Base-by-base conservation (phyloP, 2,113 vertebrate species). In the Neogobius melanostomus region DNA sequence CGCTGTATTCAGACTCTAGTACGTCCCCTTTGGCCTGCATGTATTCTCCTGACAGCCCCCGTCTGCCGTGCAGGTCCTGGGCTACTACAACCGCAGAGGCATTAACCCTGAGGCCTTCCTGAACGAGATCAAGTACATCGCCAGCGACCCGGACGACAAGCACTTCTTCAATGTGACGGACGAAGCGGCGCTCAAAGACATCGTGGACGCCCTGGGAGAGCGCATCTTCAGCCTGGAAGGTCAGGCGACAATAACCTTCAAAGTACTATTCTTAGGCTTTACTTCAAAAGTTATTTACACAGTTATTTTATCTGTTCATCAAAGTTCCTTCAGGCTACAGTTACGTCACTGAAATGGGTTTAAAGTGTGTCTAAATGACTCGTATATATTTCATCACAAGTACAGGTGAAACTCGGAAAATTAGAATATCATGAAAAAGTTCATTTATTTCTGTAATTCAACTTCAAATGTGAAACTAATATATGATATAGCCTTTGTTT, bases 121-220 rank as follows among this genome's bases (percentile, higher is more conserved):
- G 50, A 97, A 92, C 0, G 98, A 99, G 88, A 99, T 99, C 74
- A 99, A 98, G 43, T 96, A 94, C 71, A 99, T 99, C 8, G 97
- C 98, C 7, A 99, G 97, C 0, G 97, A 98, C 88, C 98, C 98
- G 0, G 96, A 98, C 0, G 97, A 98, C 75, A 98, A 99, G 68
- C 95, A 99, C 53, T 99, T 99, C 93, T 98, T 99, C 66, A 99
- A 97, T 0, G 98, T 99, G 86, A 98, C 96, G 0, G 97, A 99
- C 0, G 98, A 99, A 82, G 95, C 97, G 0, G 97, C 97, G 0
- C 89, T 99, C 69, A 99, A 99, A 82, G 97, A 99, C 79, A 99
- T 99, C 0, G 98, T 99, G 2, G 97, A 98, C 0, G 97, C 98
- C 0, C 91, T 99, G 11, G 98, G 97, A 57, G 97, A 98, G 43